Evolutionary conservation across 2,113 vertebrate species (phyloP).

Genomic region (Myodes glareolus): DNA sequence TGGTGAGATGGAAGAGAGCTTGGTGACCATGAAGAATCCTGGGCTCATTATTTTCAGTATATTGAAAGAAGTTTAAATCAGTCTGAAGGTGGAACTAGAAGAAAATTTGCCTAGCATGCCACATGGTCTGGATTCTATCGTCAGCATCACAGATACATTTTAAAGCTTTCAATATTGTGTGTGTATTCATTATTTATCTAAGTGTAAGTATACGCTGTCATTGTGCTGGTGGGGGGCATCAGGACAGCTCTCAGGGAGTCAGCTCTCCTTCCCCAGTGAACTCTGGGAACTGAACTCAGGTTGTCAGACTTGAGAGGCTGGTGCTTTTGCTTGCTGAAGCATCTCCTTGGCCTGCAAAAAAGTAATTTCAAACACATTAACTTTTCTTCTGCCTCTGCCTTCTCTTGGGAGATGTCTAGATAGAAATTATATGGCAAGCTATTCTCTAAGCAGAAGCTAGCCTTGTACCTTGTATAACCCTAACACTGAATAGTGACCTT

Average conservation of each 20-base stretch:
- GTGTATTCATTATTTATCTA: background rate
- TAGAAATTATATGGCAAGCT: conserved; percentile 38
- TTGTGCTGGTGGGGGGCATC: too few relatives aligned
- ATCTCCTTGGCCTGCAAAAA: background rate
- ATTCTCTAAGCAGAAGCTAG: conserved; percentile 45
- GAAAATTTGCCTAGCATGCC: background rate
- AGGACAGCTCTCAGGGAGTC: background rate
- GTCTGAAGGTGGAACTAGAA: background rate
- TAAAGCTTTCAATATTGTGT: background rate
- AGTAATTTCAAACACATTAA: conserved; percentile 16
- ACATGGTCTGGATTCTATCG: background rate
- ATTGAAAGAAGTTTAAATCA: background rate
- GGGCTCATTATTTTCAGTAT: background rate
- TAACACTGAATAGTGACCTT: background rate
- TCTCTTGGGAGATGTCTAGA: conserved; percentile 26
- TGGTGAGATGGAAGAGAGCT: background rate
- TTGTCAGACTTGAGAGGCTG: background rate
- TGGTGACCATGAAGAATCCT: conserved; percentile 20
- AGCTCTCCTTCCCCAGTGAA: background rate
- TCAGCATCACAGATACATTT: background rate
- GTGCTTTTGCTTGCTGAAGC: background rate
- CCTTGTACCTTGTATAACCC: background rate
- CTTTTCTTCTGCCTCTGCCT: conserved; percentile 31
- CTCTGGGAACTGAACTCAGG: background rate
- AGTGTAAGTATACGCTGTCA: background rate